phyloP scores from a whole-genome alignment of 2,113 vertebrate species.

The Vombatus ursinus region DNA sequence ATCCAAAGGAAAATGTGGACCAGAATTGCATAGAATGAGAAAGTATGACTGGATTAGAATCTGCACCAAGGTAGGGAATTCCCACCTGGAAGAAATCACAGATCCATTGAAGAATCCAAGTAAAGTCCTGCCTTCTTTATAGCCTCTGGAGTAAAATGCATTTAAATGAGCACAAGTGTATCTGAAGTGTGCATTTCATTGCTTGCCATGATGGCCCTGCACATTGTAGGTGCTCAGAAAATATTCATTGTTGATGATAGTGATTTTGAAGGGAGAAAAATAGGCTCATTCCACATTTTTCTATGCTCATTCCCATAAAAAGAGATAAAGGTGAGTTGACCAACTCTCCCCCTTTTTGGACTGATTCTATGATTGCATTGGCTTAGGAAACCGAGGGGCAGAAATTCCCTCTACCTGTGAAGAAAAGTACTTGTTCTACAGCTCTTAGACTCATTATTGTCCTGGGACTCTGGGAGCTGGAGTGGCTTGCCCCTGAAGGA shows the following conservation, averaged over 20 bases:
- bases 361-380: too few species aligned
- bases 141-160: too few species aligned
- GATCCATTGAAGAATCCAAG: too few species aligned
- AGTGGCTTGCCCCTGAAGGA: neutral
- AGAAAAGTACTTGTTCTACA: neutral
- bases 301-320: neutral
- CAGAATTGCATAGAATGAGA: too few species aligned
- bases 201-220: neutral
- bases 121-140: neutral
- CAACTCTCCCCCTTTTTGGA: neutral
- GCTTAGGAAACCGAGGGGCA: neutral
- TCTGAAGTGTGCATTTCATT: conserved; percentile 9
- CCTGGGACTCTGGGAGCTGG: neutral
- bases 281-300: neutral
- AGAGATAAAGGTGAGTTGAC: neutral
- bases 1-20: too few species aligned
- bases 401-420: neutral
- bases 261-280: neutral
- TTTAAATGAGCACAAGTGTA: neutral
- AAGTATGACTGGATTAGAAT: too few species aligned
- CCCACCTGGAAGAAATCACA: too few species aligned
- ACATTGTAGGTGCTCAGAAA: neutral
- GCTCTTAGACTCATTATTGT: neutral
- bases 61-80: too few species aligned
- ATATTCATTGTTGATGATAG: conserved; percentile 28